phyloP scores from a whole-genome alignment of 2,113 vertebrate genomes.

The Limanda limanda region DNA sequence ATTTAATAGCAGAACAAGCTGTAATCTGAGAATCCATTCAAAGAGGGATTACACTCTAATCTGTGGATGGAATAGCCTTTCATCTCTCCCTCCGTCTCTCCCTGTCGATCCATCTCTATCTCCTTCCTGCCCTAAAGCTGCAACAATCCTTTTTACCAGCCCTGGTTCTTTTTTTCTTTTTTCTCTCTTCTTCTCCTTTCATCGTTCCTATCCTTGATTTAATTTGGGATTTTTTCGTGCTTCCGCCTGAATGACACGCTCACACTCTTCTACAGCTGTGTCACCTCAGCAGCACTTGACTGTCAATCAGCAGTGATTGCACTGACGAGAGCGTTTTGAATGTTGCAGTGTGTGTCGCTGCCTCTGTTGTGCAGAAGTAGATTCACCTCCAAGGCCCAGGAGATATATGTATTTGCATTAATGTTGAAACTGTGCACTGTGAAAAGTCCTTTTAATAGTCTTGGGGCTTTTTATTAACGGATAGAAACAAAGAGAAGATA shows the following conservation, averaged over 20 bases:
- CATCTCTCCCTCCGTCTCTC: conserved; percentile 47
- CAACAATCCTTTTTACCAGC: conserved; percentile 44
- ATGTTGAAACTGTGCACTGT: neutral
- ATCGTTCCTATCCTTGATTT: conserved; percentile 49
- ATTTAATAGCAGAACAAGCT: conserved; percentile 72
- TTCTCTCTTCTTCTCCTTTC: conserved; percentile 4
- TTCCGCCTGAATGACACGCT: conserved; percentile 30
- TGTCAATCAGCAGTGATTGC: conserved; percentile 63
- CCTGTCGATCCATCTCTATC: conserved; percentile 41
- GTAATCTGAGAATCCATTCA: conserved; percentile 77
- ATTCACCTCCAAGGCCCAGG: neutral
- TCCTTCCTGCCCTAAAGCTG: conserved; percentile 40
- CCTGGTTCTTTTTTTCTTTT: conserved; percentile 2
- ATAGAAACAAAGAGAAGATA: neutral
- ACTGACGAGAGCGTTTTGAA: conserved; percentile 44
- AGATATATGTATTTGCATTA: too few relatives aligned
- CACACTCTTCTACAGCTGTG: conserved; percentile 37
- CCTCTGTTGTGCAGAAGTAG: conserved; percentile 29
- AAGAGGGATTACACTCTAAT: conserved; percentile 74
- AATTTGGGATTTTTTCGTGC: conserved; percentile 43
- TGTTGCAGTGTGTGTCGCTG: conserved; percentile 12
- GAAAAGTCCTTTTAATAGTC: neutral
- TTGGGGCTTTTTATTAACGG: neutral
- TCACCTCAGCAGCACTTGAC: conserved; percentile 45
- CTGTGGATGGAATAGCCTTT: conserved; percentile 68